Percentiles rank a stretch among this genome's conserved stretches.
Conservation (phyloP, 1,140 invertebrate genomes). For the Copidosoma floridanum region DNA sequence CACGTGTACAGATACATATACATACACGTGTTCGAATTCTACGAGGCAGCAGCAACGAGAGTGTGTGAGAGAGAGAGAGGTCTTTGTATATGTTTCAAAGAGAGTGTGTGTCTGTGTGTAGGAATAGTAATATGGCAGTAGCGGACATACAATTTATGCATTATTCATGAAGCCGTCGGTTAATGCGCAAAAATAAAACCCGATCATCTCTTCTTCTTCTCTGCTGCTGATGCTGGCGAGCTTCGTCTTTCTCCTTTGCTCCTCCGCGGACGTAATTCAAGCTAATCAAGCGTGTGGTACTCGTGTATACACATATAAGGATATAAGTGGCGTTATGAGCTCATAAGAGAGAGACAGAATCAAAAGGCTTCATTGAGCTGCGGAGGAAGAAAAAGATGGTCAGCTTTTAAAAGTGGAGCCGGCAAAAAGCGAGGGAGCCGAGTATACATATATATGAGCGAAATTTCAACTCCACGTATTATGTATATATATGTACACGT, state of each 20-base stretch:
- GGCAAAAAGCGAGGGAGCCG: background rate
- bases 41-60: too few relatives aligned
- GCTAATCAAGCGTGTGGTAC: conserved; percentile 14
- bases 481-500: too few relatives aligned
- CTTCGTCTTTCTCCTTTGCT: background rate
- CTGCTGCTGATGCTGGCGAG: too few relatives aligned
- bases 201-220: conserved; percentile 16
- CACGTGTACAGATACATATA: too few relatives aligned
- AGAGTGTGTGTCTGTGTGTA: too few relatives aligned
- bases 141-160: conserved; percentile 9
- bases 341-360: background rate
- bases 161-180: conserved; percentile 23
- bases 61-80: too few relatives aligned
- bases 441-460: background rate
- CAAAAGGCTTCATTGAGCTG: conserved; percentile 27
- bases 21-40: too few relatives aligned
- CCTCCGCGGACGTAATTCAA: conserved; percentile 9
- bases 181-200: conserved; percentile 25
- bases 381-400: background rate
- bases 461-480: background rate
- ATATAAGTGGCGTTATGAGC: too few relatives aligned
- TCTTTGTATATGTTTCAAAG: conserved; percentile 11
- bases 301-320: too few relatives aligned
- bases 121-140: too few relatives aligned
- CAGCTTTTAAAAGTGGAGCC: background rate